Conservation (phyloP, 2,888 invertebrate species). For the Pollenia angustigena region DNA sequence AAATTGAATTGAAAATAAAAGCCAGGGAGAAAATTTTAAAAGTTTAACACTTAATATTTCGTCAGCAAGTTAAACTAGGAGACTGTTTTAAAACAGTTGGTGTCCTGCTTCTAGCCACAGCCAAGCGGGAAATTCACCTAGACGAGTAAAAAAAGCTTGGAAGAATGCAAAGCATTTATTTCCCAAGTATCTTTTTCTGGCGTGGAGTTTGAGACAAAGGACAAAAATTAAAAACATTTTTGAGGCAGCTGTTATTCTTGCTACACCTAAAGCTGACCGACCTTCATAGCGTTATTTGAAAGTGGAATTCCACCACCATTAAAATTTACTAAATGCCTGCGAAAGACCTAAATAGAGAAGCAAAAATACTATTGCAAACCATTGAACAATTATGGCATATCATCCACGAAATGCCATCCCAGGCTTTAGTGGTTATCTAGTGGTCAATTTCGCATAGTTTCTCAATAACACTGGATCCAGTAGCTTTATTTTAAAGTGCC, state of each 20-base stretch:
- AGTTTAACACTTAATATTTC: not conserved
- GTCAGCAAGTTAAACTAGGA: not conserved
- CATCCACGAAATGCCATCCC: not conserved
- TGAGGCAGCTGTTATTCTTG: conserved; percentile 28
- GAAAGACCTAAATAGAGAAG: not conserved
- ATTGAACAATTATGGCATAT: conserved; percentile 7
- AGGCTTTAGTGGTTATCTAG: conserved; percentile 16
- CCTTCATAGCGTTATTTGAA: not conserved
- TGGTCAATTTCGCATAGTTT: not conserved
- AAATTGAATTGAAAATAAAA: conserved; percentile 1
- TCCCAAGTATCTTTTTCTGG: not conserved
- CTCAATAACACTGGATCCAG: conserved; percentile 2
- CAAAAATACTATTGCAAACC: conserved; percentile 19
- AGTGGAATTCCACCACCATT: conserved; percentile 19
- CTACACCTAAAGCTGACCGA: not conserved
- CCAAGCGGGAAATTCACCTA: not conserved
- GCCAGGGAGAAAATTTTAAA: not conserved
- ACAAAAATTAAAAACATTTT: conserved; percentile 3
- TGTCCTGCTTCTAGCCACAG: not conserved
- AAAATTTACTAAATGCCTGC: not conserved
- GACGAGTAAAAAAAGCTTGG: not conserved
- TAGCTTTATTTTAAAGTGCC: conserved; percentile 9
- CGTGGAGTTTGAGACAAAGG: not conserved
- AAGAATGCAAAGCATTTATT: conserved; percentile 31
- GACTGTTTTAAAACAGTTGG: not conserved